Percentiles rank a stretch among this genome's conserved stretches.
Conservation (phyloP, 2,797 vertebrate species). For the Sebastolobus alascanus region DNA sequence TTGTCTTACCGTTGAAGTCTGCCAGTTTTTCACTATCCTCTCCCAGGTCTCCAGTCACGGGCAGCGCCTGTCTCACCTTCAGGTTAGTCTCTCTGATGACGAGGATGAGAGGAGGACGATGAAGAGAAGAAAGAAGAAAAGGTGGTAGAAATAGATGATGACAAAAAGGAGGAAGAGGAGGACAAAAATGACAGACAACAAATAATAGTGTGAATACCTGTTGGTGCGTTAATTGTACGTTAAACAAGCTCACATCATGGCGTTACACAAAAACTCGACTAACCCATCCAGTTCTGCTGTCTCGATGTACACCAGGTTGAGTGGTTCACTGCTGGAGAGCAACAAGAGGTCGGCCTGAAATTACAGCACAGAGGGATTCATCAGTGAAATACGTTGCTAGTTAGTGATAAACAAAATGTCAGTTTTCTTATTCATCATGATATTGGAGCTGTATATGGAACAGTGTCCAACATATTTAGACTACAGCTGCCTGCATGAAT, state of each 20-base stretch:
- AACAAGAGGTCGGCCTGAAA: conserved; percentile 93
- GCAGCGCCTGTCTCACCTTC: conserved; percentile 94
- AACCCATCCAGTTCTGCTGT: conserved; percentile 96
- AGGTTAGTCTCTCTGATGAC: conserved; percentile 93
- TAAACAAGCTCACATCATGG: neutral
- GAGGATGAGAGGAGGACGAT: neutral
- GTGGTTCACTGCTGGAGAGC: conserved; percentile 95
- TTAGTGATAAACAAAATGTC: neutral
- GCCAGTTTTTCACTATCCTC: conserved; percentile 88
- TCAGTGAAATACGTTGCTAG: neutral
- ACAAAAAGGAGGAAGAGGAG: neutral
- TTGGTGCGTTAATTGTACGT: neutral
- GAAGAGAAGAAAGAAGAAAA: neutral
- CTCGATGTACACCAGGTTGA: conserved; percentile 93
- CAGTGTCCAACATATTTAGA: neutral
- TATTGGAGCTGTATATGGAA: neutral
- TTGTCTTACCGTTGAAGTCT: conserved; percentile 87
- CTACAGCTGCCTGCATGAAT: neutral
- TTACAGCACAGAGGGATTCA: conserved; percentile 47
- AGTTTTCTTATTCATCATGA: neutral
- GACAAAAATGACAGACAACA: neutral
- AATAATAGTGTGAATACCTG: neutral
- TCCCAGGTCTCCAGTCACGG: conserved; percentile 91
- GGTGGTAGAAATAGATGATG: neutral
- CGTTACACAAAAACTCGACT: conserved; percentile 56